Evolutionary conservation across 2,888 invertebrate genomes (phyloP).

Genomic region (Sycophila texana): DNA sequence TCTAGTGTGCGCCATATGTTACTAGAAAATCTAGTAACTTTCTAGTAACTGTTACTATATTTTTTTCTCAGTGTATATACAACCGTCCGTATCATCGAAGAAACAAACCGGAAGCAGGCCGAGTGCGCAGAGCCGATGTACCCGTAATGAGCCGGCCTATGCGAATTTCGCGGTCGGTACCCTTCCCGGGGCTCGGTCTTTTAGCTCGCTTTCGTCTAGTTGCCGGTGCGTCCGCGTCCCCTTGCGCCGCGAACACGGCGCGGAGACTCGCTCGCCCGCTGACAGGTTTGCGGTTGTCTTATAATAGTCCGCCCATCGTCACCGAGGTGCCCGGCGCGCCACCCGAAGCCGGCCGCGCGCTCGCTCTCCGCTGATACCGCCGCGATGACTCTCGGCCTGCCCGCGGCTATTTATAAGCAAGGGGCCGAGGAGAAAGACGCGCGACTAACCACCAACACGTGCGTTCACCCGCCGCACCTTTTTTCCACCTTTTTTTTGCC

Average conservation of each 20-base stretch:
- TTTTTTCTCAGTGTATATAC: too few species aligned
- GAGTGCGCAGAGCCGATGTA: constrained; percentile 50
- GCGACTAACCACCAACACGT: constrained; percentile 45
- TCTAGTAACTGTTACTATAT: too few species aligned
- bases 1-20: too few species aligned
- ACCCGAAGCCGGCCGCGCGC: background rate
- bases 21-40: too few species aligned
- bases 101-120: constrained; percentile 59
- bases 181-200: constrained; percentile 44
- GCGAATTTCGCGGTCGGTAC: constrained; percentile 65
- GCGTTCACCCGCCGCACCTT: background rate
- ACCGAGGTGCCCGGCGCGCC: background rate
- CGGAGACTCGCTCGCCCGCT: constrained; percentile 59
- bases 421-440: constrained; percentile 25
- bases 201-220: constrained; percentile 42
- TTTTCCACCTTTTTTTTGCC: background rate
- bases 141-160: too few species aligned
- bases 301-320: constrained; percentile 67
- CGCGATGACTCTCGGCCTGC: constrained; percentile 23
- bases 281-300: constrained; percentile 74
- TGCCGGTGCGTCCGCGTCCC: constrained; percentile 9
- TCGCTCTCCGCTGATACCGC: constrained; percentile 45
- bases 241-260: constrained; percentile 7
- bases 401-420: constrained; percentile 30
- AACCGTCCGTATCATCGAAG: too few species aligned